Conservation (phyloP, 2,888 invertebrate genomes). For the Ceraclea dissimilis region DNA sequence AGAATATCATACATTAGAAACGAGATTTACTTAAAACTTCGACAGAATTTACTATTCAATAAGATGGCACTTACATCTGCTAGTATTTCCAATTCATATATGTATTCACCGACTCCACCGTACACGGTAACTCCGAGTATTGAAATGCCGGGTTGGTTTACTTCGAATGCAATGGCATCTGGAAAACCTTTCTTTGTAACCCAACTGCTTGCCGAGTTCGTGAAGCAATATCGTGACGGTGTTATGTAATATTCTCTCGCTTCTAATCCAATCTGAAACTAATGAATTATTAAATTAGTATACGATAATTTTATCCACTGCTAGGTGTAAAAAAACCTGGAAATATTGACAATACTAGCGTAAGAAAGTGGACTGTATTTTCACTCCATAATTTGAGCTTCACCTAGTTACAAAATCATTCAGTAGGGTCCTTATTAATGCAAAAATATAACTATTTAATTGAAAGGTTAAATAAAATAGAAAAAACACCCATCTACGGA, state of each 20-base stretch:
- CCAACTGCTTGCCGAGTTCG: constrained; percentile 88
- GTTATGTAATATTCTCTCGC: constrained; percentile 50
- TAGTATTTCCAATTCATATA: constrained; percentile 79
- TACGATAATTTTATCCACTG: background rate
- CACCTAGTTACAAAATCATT: too few relatives aligned
- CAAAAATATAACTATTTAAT: too few relatives aligned
- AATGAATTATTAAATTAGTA: background rate
- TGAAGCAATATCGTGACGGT: constrained; percentile 83
- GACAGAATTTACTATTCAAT: background rate
- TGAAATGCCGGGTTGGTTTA: constrained; percentile 82
- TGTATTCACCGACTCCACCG: constrained; percentile 81
- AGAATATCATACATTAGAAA: background rate
- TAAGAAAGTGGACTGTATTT: too few relatives aligned
- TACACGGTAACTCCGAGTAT: constrained; percentile 87
- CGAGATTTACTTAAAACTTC: background rate
- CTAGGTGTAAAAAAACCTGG: background rate
- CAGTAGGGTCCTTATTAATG: too few relatives aligned
- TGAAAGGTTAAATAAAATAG: too few relatives aligned
- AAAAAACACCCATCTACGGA: too few relatives aligned
- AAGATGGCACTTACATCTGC: constrained; percentile 12
- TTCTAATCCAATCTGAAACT: background rate
- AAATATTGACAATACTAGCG: too few relatives aligned
- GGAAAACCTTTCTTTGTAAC: constrained; percentile 95
- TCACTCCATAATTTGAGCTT: constrained; percentile 3
- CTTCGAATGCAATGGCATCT: constrained; percentile 91